Conservation (phyloP, 2,797 vertebrate species). For the Acanthiza pusilla region DNA sequence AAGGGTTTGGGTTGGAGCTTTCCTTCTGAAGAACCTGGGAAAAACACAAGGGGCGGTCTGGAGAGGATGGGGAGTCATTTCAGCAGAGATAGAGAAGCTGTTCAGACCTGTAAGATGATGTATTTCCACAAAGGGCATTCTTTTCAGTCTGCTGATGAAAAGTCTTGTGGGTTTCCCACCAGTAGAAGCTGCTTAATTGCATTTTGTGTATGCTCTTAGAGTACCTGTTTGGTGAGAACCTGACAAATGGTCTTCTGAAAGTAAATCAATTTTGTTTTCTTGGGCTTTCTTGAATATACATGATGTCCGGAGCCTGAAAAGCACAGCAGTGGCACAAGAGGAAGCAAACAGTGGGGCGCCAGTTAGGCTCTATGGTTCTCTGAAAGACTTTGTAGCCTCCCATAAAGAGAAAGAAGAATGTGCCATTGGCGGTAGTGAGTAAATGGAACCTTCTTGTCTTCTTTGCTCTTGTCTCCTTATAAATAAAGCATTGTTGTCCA, state of each 20-base stretch:
- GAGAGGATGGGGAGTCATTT: neutral
- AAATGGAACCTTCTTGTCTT: conserved; percentile 70
- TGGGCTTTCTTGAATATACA: conserved; percentile 67
- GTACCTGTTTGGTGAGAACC: conserved; percentile 73
- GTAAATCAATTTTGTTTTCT: conserved; percentile 70
- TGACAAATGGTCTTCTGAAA: conserved; percentile 69
- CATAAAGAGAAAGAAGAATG: conserved; percentile 68
- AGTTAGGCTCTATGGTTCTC: conserved; percentile 63
- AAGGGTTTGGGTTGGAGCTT: neutral
- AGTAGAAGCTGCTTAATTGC: conserved; percentile 50
- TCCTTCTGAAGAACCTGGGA: neutral
- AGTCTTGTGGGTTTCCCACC: conserved; percentile 64
- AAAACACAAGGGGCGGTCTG: neutral
- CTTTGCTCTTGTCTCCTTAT: conserved; percentile 69
- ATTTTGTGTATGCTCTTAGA: conserved; percentile 54
- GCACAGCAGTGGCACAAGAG: conserved; percentile 70
- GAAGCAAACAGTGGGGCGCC: conserved; percentile 72
- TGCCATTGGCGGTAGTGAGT: conserved; percentile 64
- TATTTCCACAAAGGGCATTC: conserved; percentile 14
- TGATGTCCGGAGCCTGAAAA: conserved; percentile 67
- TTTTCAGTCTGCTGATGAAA: conserved; percentile 55
- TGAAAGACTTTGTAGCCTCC: conserved; percentile 67
- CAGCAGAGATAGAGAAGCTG: neutral
- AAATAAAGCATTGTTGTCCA: conserved; percentile 72
- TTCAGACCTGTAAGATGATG: conserved; percentile 33